A percentile compares a stretch with the other conserved stretches of the same genome.
Evolutionary conservation across 2,888 invertebrate species (phyloP).

Genomic region (Clostera curtula): DNA sequence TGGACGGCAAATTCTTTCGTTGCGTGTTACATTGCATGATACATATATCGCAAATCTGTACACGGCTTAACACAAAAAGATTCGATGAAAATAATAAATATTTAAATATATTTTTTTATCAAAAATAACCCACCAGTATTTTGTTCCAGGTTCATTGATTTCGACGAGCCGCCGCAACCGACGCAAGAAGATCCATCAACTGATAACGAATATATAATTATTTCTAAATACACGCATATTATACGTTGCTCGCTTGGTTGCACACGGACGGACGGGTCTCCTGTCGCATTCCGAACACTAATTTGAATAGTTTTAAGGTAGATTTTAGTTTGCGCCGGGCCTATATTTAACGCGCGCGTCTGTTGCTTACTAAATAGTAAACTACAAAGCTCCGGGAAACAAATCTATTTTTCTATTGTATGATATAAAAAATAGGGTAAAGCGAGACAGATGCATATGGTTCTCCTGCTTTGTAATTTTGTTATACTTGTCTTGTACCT

Average conservation of each 20-base stretch:
- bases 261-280: slow-evolving; percentile 53
- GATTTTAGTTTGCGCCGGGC: slow-evolving; percentile 55
- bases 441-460: too few relatives aligned
- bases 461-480: too few relatives aligned
- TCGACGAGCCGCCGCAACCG: slow-evolving; percentile 26
- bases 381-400: not conserved
- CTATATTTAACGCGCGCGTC: slow-evolving; percentile 14
- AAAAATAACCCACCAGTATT: too few relatives aligned
- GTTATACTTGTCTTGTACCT: too few relatives aligned
- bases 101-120: too few relatives aligned
- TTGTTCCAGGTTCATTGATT: slow-evolving; percentile 50
- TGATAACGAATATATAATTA: slow-evolving; percentile 40
- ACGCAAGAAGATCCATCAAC: slow-evolving; percentile 34
- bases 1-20: too few relatives aligned
- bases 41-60: too few relatives aligned
- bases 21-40: too few relatives aligned
- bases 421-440: too few relatives aligned
- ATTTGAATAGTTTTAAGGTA: slow-evolving; percentile 58
- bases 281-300: slow-evolving; percentile 67
- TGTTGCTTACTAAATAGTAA: slow-evolving; percentile 11
- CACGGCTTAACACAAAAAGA: too few relatives aligned
- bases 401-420: too few relatives aligned
- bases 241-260: slow-evolving; percentile 53
- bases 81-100: too few relatives aligned
- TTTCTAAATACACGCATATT: slow-evolving; percentile 53